phyloP scores from a whole-genome alignment of 2,888 invertebrate species.

The Serripes groenlandicus region DNA sequence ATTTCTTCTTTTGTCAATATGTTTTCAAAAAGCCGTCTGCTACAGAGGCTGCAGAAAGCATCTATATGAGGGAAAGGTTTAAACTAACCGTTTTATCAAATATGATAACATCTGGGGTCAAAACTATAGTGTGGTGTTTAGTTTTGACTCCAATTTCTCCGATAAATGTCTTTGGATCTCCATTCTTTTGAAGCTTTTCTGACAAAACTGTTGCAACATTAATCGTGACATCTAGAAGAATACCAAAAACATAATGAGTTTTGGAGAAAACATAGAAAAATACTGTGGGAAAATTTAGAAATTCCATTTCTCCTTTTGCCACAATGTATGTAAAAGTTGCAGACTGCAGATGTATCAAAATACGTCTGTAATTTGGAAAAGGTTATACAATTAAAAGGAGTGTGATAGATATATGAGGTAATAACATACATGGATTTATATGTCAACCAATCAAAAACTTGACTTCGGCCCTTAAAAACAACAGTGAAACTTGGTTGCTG shows the following conservation, averaged over 20 bases:
- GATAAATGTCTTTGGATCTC: conserved; percentile 62
- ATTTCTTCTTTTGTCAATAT: too few relatives aligned
- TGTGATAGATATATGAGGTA: too few relatives aligned
- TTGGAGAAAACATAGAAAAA: not conserved
- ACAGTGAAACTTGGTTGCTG: too few relatives aligned
- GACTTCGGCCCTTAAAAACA: too few relatives aligned
- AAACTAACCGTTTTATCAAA: conserved; percentile 47
- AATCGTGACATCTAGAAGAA: conserved; percentile 55
- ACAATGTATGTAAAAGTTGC: not conserved
- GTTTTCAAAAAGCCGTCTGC: too few relatives aligned
- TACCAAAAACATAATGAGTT: not conserved
- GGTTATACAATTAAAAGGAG: too few relatives aligned
- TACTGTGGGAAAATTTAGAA: not conserved
- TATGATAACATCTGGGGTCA: conserved; percentile 45
- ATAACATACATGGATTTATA: too few relatives aligned
- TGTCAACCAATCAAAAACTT: too few relatives aligned
- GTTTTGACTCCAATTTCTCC: conserved; percentile 49
- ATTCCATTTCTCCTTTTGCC: not conserved
- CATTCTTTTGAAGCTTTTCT: conserved; percentile 33
- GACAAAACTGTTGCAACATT: conserved; percentile 56
- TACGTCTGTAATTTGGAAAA: too few relatives aligned
- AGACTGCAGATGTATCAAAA: too few relatives aligned
- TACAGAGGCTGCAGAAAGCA: too few relatives aligned
- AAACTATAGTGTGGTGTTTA: conserved; percentile 39
- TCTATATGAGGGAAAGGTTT: too few relatives aligned